Evolutionary conservation across 1,140 invertebrate species (phyloP), one percentile per base, ranked within the genome.

Genomic region (Drosophila ambigua): DNA sequence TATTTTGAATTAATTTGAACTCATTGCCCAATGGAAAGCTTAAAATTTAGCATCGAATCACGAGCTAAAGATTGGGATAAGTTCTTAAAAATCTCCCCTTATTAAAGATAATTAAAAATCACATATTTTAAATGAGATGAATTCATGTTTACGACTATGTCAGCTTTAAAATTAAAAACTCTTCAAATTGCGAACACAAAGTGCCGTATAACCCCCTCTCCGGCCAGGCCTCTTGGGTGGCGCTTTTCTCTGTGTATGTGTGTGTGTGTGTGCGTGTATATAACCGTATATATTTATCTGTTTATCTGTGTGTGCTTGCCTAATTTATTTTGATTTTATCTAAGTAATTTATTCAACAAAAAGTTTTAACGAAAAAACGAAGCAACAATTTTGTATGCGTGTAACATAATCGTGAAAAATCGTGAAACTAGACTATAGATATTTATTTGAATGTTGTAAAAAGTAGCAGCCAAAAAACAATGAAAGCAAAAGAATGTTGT

Each of bases 401-500:
- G 43, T 61, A 60, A 23, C 7, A 45, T 43, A 48, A 54, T 44
- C 45, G 39, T 50, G 23, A 28, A 52, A 9, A 41, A 7, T 16
- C 26, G 26, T 28, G 6, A 8, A 39, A 0, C 23, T 44, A 45
- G 31, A 61, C 50, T 20, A 48, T 11, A 55, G 46, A 50, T 87
- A 78, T 73, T 77, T 78, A 84, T 88, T 83, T 79, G 24, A 82
- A 76, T 88, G 84, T 87, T 88, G 84, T 88, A 77, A 69, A 79
- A 78, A 89, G 69, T 73, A 85, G 68, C 79, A 89, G 83, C 79
- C 83, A 87, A 87, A 85, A 63, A 73, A 55, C 44, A 20, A 20
- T 2, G 57, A 46, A 58, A 50, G 61, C 55, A 43, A n/a, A 20
- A 1, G 20, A 20, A 20, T 20, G 65, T 31, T 71, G 57, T 55